These are phyloP conservation scores for Hippoglossus stenolepis DNA, from an alignment of 2,113 vertebrate genomes.

Conservation along the genomic window DNA sequence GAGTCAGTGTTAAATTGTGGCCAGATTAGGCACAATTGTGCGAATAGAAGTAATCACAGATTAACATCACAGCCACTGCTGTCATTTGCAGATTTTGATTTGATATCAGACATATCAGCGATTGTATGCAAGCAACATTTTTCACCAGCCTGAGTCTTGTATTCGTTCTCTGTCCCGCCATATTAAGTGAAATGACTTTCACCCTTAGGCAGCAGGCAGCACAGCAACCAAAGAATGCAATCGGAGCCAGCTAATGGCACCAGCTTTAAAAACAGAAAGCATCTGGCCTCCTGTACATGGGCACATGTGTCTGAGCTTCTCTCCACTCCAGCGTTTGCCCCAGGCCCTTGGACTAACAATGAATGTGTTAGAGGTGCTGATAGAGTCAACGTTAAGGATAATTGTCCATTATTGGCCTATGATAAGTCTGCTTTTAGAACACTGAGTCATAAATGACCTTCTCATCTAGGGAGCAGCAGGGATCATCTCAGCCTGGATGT, in stretches of 20 bases:
- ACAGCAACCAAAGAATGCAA: conserved; percentile 66
- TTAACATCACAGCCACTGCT: conserved; percentile 5
- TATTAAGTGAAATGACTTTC: conserved; percentile 73
- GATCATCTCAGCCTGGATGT: conserved; percentile 44
- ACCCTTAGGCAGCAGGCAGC: conserved; percentile 63
- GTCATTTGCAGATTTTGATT: conserved; percentile 4
- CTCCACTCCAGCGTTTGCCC: conserved; percentile 46
- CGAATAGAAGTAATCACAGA: not conserved
- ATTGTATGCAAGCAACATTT: conserved; percentile 39
- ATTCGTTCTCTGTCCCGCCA: conserved; percentile 38
- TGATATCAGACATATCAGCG: conserved; percentile 21
- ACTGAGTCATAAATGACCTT: conserved; percentile 34
- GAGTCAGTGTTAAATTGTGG: conserved; percentile 9
- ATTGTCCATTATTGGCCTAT: conserved; percentile 29
- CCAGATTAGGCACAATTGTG: not conserved
- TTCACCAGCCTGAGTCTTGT: conserved; percentile 29
- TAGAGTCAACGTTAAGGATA: conserved; percentile 54
- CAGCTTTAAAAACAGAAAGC: conserved; percentile 72
- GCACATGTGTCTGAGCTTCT: conserved; percentile 67
- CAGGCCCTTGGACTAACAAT: conserved; percentile 58
- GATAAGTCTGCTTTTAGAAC: conserved; percentile 51
- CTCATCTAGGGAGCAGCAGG: conserved; percentile 25
- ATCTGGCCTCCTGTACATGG: conserved; percentile 69
- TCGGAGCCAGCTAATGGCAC: conserved; percentile 74
- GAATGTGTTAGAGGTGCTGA: conserved; percentile 63